Conservation (phyloP, 1,140 invertebrate species). For the Drosophila erecta region DNA sequence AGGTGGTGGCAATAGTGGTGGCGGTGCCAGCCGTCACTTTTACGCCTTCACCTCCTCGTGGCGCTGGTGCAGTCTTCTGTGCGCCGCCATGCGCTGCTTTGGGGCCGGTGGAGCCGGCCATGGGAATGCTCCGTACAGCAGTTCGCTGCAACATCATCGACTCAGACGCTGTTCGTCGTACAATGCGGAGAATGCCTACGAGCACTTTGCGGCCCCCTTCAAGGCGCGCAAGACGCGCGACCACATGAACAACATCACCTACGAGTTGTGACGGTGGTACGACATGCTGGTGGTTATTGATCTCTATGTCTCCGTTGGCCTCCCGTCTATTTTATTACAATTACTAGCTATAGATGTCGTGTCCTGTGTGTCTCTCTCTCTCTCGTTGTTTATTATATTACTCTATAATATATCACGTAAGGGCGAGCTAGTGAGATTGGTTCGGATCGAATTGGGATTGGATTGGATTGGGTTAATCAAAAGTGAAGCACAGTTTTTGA, state of each 20-base stretch:
- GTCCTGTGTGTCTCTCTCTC: conserved; percentile 57
- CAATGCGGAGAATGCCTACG: conserved; percentile 77
- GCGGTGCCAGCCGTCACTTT: conserved; percentile 50
- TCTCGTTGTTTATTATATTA: conserved; percentile 65
- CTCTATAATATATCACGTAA: conserved; percentile 35
- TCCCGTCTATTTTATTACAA: conserved; percentile 78
- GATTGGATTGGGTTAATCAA: conserved; percentile 43
- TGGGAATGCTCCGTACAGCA: conserved; percentile 71
- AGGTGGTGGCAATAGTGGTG: conserved; percentile 6
- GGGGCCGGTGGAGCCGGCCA: conserved; percentile 60
- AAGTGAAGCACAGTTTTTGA: conserved; percentile 73
- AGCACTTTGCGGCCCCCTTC: conserved; percentile 79
- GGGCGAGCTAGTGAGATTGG: conserved; percentile 36
- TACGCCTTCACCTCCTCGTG: conserved; percentile 79
- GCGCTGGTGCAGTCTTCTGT: conserved; percentile 81
- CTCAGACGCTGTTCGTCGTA: conserved; percentile 75
- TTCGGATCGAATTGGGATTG: conserved; percentile 22
- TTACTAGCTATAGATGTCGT: conserved; percentile 73
- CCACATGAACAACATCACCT: conserved; percentile 83
- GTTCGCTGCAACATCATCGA: conserved; percentile 68
- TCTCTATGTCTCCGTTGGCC: conserved; percentile 71
- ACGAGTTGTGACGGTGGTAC: conserved; percentile 83
- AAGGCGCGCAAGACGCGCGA: conserved; percentile 80
- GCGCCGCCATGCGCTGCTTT: conserved; percentile 84
- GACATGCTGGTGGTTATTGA: conserved; percentile 65